These are phyloP conservation scores for Sebastes ruberrimus DNA, from an alignment of 2,797 vertebrate species.

Conservation along the genomic window DNA sequence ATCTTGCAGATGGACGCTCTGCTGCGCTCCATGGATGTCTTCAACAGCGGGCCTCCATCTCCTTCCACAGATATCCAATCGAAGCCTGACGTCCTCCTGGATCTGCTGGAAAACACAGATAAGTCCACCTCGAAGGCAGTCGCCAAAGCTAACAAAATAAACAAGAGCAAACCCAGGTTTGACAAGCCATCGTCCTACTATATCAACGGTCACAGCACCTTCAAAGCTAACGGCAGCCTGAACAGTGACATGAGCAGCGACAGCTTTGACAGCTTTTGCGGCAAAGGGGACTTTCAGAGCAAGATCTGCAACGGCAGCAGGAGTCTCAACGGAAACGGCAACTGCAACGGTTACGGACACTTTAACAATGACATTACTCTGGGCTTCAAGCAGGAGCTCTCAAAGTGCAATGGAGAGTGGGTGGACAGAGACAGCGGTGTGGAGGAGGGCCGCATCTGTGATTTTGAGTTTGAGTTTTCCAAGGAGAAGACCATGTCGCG, in stretches of 20 bases:
- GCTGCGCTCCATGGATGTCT: slow-evolving; percentile 89
- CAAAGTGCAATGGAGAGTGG: slow-evolving; percentile 88
- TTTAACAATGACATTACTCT: slow-evolving; percentile 64
- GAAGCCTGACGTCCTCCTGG: slow-evolving; percentile 85
- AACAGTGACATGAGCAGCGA: slow-evolving; percentile 74
- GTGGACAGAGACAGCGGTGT: slow-evolving; percentile 88
- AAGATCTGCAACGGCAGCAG: slow-evolving; percentile 47
- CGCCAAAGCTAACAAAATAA: slow-evolving; percentile 80
- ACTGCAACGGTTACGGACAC: slow-evolving; percentile 58
- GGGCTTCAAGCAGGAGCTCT: slow-evolving; percentile 86
- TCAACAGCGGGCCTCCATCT: slow-evolving; percentile 86
- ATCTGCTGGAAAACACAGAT: slow-evolving; percentile 85
- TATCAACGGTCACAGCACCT: slow-evolving; percentile 79
- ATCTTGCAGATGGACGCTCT: slow-evolving; percentile 86
- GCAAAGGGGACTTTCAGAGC: slow-evolving; percentile 60
- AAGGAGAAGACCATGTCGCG: slow-evolving; percentile 88
- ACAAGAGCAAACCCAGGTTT: slow-evolving; percentile 82
- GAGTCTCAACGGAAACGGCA: slow-evolving; percentile 40
- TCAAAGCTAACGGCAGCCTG: slow-evolving; percentile 72
- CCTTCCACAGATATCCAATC: slow-evolving; percentile 61
- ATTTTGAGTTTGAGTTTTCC: slow-evolving; percentile 85
- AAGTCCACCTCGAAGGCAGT: slow-evolving; percentile 75
- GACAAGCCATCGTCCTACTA: slow-evolving; percentile 80
- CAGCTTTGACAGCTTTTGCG: slow-evolving; percentile 69
- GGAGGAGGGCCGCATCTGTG: slow-evolving; percentile 86